phyloP scores from a whole-genome alignment of 2,113 vertebrate species.

The Hippocampus barbouri region DNA sequence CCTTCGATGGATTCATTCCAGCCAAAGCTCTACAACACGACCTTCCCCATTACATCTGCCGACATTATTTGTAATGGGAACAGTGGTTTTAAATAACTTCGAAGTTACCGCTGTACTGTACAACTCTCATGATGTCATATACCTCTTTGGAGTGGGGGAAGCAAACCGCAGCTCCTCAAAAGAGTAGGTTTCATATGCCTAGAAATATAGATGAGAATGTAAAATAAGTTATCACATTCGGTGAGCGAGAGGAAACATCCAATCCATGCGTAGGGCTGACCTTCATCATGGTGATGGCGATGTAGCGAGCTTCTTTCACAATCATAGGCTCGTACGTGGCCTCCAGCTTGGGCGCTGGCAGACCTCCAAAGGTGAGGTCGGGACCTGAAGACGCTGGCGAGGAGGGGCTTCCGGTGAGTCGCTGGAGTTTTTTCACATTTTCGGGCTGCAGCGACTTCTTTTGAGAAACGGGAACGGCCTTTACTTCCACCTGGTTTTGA shows the following conservation, averaged over 20 bases:
- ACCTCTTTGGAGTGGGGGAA: slow-evolving; percentile 98
- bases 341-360: slow-evolving; percentile 92
- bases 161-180: slow-evolving; percentile 98
- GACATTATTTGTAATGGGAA: not conserved
- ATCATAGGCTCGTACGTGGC: slow-evolving; percentile 98
- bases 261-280: slow-evolving; percentile 60
- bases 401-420: slow-evolving; percentile 82
- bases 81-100: not conserved
- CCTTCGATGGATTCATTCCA: too few species aligned
- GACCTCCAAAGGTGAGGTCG: slow-evolving; percentile 93
- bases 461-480: slow-evolving; percentile 96
- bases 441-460: slow-evolving; percentile 94
- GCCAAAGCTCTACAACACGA: too few species aligned
- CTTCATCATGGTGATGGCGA: slow-evolving; percentile 99
- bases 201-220: slow-evolving; percentile 1
- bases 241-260: not conserved
- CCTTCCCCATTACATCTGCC: too few species aligned
- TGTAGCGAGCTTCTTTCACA: slow-evolving; percentile 96
- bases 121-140: slow-evolving; percentile 23
- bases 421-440: slow-evolving; percentile 83
- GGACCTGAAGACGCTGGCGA: slow-evolving; percentile 70
- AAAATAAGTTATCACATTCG: not conserved
- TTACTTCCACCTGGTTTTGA: slow-evolving; percentile 88
- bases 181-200: slow-evolving; percentile 98
- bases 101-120: not conserved